Base-by-base conservation (phyloP, 2,113 vertebrate genomes). In the Leptobrachium leishanense region DNA sequence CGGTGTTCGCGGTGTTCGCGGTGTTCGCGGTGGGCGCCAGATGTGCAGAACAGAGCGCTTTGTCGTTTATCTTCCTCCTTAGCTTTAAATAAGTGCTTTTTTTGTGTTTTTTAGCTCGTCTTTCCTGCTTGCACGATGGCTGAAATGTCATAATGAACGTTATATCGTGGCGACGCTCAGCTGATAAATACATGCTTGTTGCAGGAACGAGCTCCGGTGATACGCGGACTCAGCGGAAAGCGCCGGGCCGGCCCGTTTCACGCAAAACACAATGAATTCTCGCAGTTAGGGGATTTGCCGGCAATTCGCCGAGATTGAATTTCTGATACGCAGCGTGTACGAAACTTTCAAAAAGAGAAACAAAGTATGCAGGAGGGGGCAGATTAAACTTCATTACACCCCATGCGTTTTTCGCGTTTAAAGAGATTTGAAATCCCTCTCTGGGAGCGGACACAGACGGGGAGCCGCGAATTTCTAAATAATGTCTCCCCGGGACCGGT, bases 331-430 rank as follows among this genome's bases (percentile, higher is more conserved):
- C 68, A 85, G 77, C 77, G 82, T 15, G 77, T 85, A 15, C 59
- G 63, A 77, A 78, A 82, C 68, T 77, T 83, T 8, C 40, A 79
- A 12, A 20, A 40, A 70, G 20, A 5, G 44, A 54, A 54, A 46
- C 42, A 50, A 20, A 39, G 75, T 76, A 72, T 66, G 70, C 62
- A 84, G 83, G 74, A 0, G 2, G 79, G 74, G 77, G 74, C 82
- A 62, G 81, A 77, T 73, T 53, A 46, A 62, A 40, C 9, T 6
- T 89, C 84, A 86, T 88, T 85, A 86, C 82, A 44, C 41, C 80
- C 72, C 74, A 43, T 82, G 78, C 82, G 83, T 81, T 85, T 62
- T 84, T 84, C 79, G 4, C 13, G 75, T 75, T 83, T 85, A 84
- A 82, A 77, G 72, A 76, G 82, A 65, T 82, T 86, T 75, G 6